phyloP scores from a whole-genome alignment of 2,797 vertebrate species.

The Leontopithecus rosalia region DNA sequence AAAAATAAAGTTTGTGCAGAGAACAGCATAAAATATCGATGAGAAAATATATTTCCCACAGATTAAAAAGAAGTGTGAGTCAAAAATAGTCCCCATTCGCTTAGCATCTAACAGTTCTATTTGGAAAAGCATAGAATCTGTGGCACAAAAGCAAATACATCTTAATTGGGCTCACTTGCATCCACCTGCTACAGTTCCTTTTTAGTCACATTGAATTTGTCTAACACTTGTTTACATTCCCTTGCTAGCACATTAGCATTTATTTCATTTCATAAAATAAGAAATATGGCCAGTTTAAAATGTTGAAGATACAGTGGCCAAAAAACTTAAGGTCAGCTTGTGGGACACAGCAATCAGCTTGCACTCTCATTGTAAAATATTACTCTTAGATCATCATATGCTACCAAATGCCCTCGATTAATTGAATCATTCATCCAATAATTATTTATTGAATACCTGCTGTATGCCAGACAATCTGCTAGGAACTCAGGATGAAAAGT shows the following conservation, averaged over 20 bases:
- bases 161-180: conserved; percentile 62
- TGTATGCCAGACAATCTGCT: not conserved
- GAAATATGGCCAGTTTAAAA: conserved; percentile 53
- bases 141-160: conserved; percentile 56
- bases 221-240: conserved; percentile 58
- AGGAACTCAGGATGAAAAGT: not conserved
- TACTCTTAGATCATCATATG: not conserved
- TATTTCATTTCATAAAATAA: conserved; percentile 55
- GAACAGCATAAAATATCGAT: conserved; percentile 32
- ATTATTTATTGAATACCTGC: conserved; percentile 12
- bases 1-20: conserved; percentile 42
- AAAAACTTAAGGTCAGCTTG: conserved; percentile 55
- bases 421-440: conserved; percentile 20
- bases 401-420: not conserved
- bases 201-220: conserved; percentile 65
- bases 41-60: conserved; percentile 50
- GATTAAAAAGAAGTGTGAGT: not conserved
- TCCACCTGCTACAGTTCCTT: conserved; percentile 59
- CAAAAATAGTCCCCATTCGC: conserved; percentile 42
- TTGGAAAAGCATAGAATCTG: conserved; percentile 39
- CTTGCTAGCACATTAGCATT: conserved; percentile 56
- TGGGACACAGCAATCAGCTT: not conserved
- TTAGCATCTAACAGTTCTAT: conserved; percentile 38
- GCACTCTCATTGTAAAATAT: not conserved
- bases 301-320: not conserved